Percentiles rank a stretch among this genome's conserved stretches.
Evolutionary conservation across 2,113 vertebrate species (phyloP).

Genomic region (Natator depressus): DNA sequence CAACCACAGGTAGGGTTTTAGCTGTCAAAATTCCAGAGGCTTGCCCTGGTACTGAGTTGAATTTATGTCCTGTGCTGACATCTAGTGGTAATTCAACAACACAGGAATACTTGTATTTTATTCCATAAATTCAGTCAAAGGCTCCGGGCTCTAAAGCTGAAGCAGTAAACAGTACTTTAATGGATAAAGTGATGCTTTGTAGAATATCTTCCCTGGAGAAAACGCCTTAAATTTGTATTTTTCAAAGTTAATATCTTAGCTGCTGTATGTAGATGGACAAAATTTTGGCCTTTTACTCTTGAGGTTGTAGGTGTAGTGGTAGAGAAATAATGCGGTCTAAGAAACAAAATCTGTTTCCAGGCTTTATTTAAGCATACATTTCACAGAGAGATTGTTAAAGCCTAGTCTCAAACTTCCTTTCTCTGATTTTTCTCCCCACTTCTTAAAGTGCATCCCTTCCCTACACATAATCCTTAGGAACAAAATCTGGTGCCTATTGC

Average conservation of each 20-base stretch:
- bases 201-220: slow-evolving; percentile 8
- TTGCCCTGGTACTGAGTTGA: slow-evolving; percentile 19
- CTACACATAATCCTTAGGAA: background rate
- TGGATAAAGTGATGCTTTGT: slow-evolving; percentile 38
- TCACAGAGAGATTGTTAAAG: background rate
- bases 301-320: background rate
- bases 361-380: background rate
- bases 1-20: slow-evolving; percentile 69
- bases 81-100: slow-evolving; percentile 59
- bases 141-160: background rate
- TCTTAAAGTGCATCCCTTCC: background rate
- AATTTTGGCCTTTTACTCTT: slow-evolving; percentile 25
- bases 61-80: slow-evolving; percentile 76
- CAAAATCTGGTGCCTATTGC: background rate
- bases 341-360: background rate
- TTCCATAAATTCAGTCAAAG: slow-evolving; percentile 20
- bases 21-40: slow-evolving; percentile 69
- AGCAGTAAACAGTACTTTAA: slow-evolving; percentile 37
- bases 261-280: slow-evolving; percentile 17
- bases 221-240: slow-evolving; percentile 6
- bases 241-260: slow-evolving; percentile 33
- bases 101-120: background rate
- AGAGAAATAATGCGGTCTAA: background rate
- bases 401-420: background rate
- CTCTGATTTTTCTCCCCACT: background rate